A percentile compares a stretch with the other conserved stretches of the same genome.
Conservation (phyloP, 2,888 invertebrate species). For the Branchipolynoe longqiensis region DNA sequence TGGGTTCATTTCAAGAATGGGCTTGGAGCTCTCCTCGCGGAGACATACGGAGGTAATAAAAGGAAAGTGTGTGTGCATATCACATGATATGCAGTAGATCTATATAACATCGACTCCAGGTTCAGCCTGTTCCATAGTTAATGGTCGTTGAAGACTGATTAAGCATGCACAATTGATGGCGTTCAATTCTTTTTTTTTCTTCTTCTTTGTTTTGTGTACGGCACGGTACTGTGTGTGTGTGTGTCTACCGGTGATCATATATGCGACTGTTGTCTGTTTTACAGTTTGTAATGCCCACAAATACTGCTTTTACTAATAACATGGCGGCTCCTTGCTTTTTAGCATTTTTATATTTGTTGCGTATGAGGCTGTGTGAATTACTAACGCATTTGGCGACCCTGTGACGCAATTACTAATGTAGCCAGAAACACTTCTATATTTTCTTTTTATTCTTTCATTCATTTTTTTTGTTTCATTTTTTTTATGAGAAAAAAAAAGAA, state of each 20-base stretch:
- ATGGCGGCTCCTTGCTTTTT: constrained; percentile 12
- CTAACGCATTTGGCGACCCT: too few species aligned
- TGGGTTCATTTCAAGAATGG: too few species aligned
- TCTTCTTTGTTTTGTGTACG: not conserved
- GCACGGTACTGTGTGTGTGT: constrained; percentile 31
- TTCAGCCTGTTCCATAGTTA: not conserved
- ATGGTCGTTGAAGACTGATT: not conserved
- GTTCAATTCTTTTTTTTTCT: constrained; percentile 34
- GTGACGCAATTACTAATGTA: too few species aligned
- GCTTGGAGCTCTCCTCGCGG: too few species aligned
- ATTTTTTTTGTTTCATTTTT: too few species aligned
- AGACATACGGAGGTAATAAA: too few species aligned
- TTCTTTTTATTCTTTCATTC: too few species aligned
- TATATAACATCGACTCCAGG: not conserved
- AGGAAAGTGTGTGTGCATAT: not conserved
- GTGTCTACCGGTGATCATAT: constrained; percentile 43
- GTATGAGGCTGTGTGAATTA: constrained; percentile 1
- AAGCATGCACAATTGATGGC: not conserved
- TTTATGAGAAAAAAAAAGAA: too few species aligned
- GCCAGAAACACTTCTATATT: too few species aligned
- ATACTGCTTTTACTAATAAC: constrained; percentile 14
- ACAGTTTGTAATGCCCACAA: not conserved
- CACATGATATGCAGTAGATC: not conserved
- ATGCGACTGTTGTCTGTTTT: constrained; percentile 29
- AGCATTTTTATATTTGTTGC: not conserved